phyloP scores from a whole-genome alignment of 2,888 invertebrate species.

The Ligdia adustata region DNA sequence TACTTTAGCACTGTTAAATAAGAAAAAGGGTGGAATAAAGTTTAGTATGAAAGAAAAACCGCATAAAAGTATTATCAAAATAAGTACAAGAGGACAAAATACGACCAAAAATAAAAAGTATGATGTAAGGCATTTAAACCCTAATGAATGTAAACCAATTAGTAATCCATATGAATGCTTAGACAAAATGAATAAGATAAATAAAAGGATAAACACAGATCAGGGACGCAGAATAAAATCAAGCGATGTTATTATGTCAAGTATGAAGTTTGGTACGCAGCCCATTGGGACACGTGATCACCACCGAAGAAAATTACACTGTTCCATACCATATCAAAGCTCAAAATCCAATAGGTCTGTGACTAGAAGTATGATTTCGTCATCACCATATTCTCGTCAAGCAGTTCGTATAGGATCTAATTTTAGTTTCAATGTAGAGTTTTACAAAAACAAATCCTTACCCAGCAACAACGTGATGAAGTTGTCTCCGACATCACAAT shows the following conservation, averaged over 20 bases:
- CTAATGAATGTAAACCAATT: conserved; percentile 19
- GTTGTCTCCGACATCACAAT: too few species aligned
- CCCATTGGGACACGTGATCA: background rate
- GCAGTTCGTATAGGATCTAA: conserved; percentile 41
- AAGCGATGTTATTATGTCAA: background rate
- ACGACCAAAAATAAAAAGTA: conserved; percentile 10
- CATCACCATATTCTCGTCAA: background rate
- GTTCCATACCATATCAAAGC: background rate
- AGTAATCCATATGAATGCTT: conserved; percentile 22
- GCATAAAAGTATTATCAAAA: background rate
- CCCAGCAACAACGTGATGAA: too few species aligned
- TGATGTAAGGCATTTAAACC: conserved; percentile 7
- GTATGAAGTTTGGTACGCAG: background rate
- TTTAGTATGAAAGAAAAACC: conserved; percentile 1
- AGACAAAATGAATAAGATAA: conserved; percentile 8
- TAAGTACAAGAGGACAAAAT: background rate
- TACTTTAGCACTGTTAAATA: conserved; percentile 40
- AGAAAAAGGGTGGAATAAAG: background rate
- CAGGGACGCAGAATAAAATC: background rate
- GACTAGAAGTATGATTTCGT: background rate
- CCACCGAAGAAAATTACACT: background rate
- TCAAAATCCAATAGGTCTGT: background rate
- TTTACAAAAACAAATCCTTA: conserved; percentile 42
- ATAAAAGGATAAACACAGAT: conserved; percentile 1
- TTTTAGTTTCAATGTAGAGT: conserved; percentile 45